Conservation (phyloP, 2,113 vertebrate genomes). For the Condylura cristata region DNA sequence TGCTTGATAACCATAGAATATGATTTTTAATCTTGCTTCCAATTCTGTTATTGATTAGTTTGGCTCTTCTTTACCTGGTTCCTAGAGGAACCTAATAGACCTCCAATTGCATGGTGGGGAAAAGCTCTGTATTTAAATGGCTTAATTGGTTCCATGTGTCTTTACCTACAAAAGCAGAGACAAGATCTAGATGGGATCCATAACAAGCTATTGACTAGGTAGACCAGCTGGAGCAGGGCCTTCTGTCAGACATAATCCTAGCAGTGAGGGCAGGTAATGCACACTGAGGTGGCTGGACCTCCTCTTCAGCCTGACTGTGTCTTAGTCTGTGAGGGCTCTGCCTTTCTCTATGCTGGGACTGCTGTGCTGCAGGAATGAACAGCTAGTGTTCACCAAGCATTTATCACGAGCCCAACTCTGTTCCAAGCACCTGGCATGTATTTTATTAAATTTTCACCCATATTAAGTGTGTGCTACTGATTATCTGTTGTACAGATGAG, state of each 20-base stretch:
- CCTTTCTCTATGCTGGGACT: background rate
- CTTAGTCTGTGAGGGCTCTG: background rate
- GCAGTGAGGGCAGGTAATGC: background rate
- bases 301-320: background rate
- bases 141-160: background rate
- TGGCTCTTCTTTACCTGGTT: background rate
- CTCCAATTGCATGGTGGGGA: background rate
- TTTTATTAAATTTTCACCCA: background rate
- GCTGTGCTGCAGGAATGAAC: background rate
- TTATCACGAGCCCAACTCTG: background rate
- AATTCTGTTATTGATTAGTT: background rate
- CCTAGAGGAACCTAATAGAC: background rate
- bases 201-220: background rate
- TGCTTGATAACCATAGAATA: background rate
- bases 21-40: background rate
- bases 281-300: background rate
- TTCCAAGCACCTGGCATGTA: background rate
- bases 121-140: background rate
- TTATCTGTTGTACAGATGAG: background rate
- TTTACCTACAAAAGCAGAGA: constrained; percentile 4
- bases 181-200: background rate
- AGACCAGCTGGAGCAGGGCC: background rate
- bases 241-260: background rate
- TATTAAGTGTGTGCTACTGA: background rate
- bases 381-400: background rate